Percentiles rank a stretch among this genome's conserved stretches.
Evolutionary conservation across 2,888 invertebrate genomes (phyloP).

Genomic region (Leistus spinibarbis): DNA sequence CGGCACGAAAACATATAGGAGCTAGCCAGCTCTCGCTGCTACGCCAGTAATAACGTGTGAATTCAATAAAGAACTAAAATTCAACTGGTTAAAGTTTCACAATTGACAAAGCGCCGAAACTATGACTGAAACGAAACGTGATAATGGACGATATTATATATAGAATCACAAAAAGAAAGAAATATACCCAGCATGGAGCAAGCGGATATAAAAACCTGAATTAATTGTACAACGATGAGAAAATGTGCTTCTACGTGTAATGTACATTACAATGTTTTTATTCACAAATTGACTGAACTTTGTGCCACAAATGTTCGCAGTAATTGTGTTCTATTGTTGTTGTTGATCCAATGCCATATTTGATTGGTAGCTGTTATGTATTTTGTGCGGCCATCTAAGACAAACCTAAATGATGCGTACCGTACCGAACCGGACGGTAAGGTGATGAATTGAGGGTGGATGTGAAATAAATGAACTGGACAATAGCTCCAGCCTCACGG

Average conservation of each 20-base stretch:
- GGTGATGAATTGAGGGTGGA: constrained; percentile 43
- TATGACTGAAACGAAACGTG: too few relatives aligned
- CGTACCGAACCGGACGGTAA: constrained; percentile 1
- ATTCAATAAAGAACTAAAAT: too few relatives aligned
- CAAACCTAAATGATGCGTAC: not conserved
- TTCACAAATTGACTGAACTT: too few relatives aligned
- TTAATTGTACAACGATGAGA: too few relatives aligned
- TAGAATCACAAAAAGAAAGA: too few relatives aligned
- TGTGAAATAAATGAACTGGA: constrained; percentile 55
- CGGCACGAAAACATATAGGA: constrained; percentile 33
- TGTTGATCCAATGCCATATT: not conserved
- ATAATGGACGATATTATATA: too few relatives aligned
- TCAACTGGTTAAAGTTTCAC: too few relatives aligned
- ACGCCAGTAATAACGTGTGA: constrained; percentile 49
- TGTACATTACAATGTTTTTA: too few relatives aligned
- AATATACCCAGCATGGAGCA: too few relatives aligned
- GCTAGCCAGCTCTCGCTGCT: constrained; percentile 47
- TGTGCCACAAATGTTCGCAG: not conserved
- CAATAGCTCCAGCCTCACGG: constrained; percentile 53
- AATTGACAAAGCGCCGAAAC: too few relatives aligned
- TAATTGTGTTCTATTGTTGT: not conserved
- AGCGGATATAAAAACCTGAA: too few relatives aligned
- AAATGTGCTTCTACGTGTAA: too few relatives aligned
- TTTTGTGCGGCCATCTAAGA: not conserved
- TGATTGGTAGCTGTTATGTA: not conserved